Evolutionary conservation across 2,888 invertebrate genomes (phyloP).

Genomic region (Oscheius onirici): DNA sequence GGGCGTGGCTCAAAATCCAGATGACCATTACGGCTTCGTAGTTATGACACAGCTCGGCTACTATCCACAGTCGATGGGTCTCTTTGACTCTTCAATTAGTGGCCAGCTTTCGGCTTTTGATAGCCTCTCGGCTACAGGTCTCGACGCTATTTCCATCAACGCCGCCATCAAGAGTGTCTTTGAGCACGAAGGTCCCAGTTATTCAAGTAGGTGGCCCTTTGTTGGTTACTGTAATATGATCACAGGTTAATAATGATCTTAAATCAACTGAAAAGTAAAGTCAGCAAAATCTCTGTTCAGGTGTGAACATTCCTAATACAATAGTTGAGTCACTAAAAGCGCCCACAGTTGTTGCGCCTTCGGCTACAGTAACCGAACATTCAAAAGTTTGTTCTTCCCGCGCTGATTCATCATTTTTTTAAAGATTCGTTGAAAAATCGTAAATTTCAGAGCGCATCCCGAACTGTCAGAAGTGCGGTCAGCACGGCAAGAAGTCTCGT

Average conservation of each 20-base stretch:
- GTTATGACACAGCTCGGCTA: slow-evolving; percentile 29
- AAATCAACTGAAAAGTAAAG: too few relatives aligned
- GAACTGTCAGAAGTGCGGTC: slow-evolving; percentile 69
- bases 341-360: too few relatives aligned
- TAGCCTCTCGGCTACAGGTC: background rate
- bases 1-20: slow-evolving; percentile 28
- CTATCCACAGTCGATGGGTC: slow-evolving; percentile 21
- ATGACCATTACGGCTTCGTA: slow-evolving; percentile 23
- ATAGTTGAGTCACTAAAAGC: too few relatives aligned
- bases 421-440: background rate
- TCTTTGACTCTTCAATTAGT: background rate
- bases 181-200: slow-evolving; percentile 55
- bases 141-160: slow-evolving; percentile 21
- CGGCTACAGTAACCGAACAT: background rate
- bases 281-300: too few relatives aligned
- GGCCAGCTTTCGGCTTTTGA: slow-evolving; percentile 6
- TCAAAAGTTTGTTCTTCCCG: background rate
- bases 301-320: too few relatives aligned
- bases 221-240: background rate
- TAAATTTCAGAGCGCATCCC: slow-evolving; percentile 65
- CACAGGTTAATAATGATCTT: background rate
- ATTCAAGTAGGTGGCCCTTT: slow-evolving; percentile 48
- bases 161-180: slow-evolving; percentile 52
- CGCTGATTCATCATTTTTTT: too few relatives aligned
- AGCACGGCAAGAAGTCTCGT: slow-evolving; percentile 64